Base-by-base conservation (phyloP, 2,113 vertebrate species). In the Syngnathus floridae region DNA sequence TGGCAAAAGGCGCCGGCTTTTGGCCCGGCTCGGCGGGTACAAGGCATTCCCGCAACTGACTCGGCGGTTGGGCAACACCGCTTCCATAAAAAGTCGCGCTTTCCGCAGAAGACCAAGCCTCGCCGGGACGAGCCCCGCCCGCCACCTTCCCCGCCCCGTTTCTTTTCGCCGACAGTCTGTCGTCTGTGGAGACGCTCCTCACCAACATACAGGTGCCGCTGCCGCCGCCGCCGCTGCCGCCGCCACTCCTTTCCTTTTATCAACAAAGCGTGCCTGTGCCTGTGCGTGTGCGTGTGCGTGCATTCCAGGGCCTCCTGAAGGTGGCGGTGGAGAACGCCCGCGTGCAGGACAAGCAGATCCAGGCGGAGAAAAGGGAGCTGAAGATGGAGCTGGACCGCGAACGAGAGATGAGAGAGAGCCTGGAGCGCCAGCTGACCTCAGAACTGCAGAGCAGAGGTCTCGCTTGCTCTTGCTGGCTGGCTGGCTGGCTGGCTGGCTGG, bases 321-420 rank as follows among this genome's bases (percentile, higher is more conserved):
- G 95, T 98, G 86, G 96, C 96, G 59, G 94, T 97, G 87, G 96
- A 98, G 82, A 97, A 96, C 79, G 94, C 95, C 73, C 91, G 95
- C 69, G 93, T 90, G 81, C 96, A 98, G 92, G 95, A 98, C 81
- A 98, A 98, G 75, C 96, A 98, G 71, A 95, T 96, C 77, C 95
- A 97, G 74, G 92, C 95, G 76, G 95, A 98, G 89, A 98, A 96
- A 84, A 90, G 95, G 51, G 95, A 97, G 77, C 89, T 98, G 82
- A 97, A 97, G 91, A 94, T 98, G 95, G 96, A 98, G 83, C 92
- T 98, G 49, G 95, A 95, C 90, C 93, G 95, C 82, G 96, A 98
- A 83, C 74, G 95, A 76, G 95, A 98, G 89, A 90, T 96, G 88
- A 93, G 96, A 40, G 95, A 98, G 92, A 95, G 91, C 54, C 92